A percentile compares a stretch with the other conserved stretches of the same genome.
Evolutionary conservation across 2,888 invertebrate species (phyloP).

Genomic region (Plebejus melissa): DNA sequence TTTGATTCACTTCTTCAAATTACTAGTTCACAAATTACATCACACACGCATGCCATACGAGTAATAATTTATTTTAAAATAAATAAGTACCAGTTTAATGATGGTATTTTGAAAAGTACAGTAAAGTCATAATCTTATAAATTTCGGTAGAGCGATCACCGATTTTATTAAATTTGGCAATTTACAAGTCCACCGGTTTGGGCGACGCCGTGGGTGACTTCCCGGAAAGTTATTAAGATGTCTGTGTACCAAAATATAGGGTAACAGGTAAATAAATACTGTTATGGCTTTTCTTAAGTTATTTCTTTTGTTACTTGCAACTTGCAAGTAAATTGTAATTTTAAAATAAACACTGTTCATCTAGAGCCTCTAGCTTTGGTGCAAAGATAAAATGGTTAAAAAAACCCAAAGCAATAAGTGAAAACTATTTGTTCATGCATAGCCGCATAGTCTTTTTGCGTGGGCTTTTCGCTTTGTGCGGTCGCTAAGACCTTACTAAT

Average conservation of each 20-base stretch:
- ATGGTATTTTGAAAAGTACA: slow-evolving; percentile 12
- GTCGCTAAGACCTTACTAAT: not conserved
- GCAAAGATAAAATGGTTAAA: no score
- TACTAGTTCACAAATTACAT: not conserved
- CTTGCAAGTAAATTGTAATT: not conserved
- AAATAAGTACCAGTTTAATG: not conserved
- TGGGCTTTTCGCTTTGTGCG: not conserved
- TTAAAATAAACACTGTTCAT: no score
- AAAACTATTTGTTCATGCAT: not conserved
- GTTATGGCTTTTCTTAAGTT: not conserved
- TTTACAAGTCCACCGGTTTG: slow-evolving; percentile 23
- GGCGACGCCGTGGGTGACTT: slow-evolving; percentile 20
- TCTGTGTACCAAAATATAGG: slow-evolving; percentile 3
- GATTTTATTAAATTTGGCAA: slow-evolving; percentile 24
- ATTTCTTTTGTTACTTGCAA: not conserved
- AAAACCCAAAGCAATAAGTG: not conserved
- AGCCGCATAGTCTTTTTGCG: not conserved
- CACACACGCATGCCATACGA: not conserved
- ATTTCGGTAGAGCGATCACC: slow-evolving; percentile 15
- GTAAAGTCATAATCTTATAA: slow-evolving; percentile 22
- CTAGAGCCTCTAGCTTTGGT: no score
- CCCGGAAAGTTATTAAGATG: not conserved
- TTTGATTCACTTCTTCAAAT: not conserved
- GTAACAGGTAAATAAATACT: slow-evolving; percentile 1
- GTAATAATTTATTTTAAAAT: slow-evolving; percentile 9